Base-by-base conservation (phyloP, 2,797 vertebrate species). In the Lepus oiostolus region DNA sequence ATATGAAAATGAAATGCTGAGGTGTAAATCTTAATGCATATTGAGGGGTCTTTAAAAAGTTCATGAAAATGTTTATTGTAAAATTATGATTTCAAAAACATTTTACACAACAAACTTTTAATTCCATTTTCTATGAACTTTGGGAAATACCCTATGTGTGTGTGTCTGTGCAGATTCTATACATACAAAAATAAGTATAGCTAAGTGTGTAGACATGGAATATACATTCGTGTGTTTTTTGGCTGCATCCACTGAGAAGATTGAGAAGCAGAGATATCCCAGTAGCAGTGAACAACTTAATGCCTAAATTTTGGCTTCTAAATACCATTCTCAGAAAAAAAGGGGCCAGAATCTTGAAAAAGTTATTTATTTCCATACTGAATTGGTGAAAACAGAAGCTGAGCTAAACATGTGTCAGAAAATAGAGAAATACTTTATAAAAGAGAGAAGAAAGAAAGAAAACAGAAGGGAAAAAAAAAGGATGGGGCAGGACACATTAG, bases 261-360 rank as follows among this genome's bases (percentile, higher is more conserved):
- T 52, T 42, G 30, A 24, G 60, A 62, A 75, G 24, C 70, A 76
- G 42, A 85, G 89, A 58, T 6, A 70, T 54, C 60, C 30, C 67
- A 75, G 77, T 26, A 54, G 42, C 42, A 32, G 9, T 17, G 38
- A 85, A 30, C 72, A 88, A n/a, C 35, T 67, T 63, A 7, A 22
- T 35, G 5, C 47, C 58, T 68, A 96, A 28, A n/a, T 70, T 88
- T 94, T 88, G 75, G 11, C 81, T 89, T 85, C 89, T 88, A 82
- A 81, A 26, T 47, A 65, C 60, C 74, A 28, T 54, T 70, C 68
- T 88, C 19, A 42, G 24, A 63, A 35, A 89, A 63, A 35, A 89
- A 85, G 75, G 47, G 52, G 75, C 38, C 24, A 76, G 24, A 47
- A 30, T 13, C 35, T 79, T 67, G 35, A 67, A 58, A 24, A 84